phyloP scores from a whole-genome alignment of 2,888 invertebrate species.

The Myopa tessellatipennis region DNA sequence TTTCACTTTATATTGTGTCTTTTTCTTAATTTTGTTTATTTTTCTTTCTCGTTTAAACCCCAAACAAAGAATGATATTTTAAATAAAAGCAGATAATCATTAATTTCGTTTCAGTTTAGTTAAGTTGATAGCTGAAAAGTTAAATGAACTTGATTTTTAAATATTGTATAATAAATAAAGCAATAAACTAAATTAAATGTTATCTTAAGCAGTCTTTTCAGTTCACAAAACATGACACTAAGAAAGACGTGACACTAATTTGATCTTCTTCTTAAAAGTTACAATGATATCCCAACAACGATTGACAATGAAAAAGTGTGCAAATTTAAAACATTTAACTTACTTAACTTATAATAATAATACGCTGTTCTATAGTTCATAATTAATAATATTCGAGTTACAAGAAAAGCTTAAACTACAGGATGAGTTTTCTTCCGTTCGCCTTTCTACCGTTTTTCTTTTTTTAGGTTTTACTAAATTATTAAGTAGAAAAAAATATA shows the following conservation, averaged over 20 bases:
- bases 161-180: constrained; percentile 3
- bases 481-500: background rate
- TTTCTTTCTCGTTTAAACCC: constrained; percentile 22
- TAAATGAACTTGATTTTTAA: constrained; percentile 13
- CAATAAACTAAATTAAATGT: constrained; percentile 61
- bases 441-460: background rate
- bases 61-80: background rate
- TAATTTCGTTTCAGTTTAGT: too few relatives aligned
- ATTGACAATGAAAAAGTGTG: constrained; percentile 11
- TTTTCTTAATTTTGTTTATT: constrained; percentile 34
- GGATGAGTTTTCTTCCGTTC: background rate
- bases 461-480: background rate
- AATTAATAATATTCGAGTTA: background rate
- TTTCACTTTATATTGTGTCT: constrained; percentile 25
- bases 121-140: background rate
- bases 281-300: background rate
- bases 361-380: too few relatives aligned
- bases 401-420: constrained; percentile 11
- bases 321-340: background rate
- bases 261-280: constrained; percentile 22
- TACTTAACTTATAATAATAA: too few relatives aligned
- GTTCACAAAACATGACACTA: constrained; percentile 58
- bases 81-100: constrained; percentile 43
- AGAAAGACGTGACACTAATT: constrained; percentile 46
- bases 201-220: constrained; percentile 60